Evolutionary conservation across 2,797 vertebrate genomes (phyloP).

Genomic region (Notoglanidium macrostoma): DNA sequence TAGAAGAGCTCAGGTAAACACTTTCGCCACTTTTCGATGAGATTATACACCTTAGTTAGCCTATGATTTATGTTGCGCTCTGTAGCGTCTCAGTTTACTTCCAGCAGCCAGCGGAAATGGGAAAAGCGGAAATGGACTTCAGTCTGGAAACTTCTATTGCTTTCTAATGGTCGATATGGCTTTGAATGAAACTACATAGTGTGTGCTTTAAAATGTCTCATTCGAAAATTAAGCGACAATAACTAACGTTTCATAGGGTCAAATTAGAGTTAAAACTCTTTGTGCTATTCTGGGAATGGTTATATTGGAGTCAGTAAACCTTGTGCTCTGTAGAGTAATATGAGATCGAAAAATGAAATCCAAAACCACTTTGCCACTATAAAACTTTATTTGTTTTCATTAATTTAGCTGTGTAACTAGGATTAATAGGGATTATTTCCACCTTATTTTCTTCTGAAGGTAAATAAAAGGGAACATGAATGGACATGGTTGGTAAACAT

Average conservation of each 20-base stretch:
- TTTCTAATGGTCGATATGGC: not conserved
- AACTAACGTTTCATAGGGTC: not conserved
- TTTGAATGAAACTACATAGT: not conserved
- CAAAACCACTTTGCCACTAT: not conserved
- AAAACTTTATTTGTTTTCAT: not conserved
- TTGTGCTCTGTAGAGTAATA: not conserved
- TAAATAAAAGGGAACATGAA: not conserved
- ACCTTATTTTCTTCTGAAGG: not conserved
- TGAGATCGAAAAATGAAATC: not conserved
- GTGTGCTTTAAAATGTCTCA: not conserved
- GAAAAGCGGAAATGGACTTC: not conserved
- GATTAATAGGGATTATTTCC: not conserved
- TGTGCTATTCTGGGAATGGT: not conserved
- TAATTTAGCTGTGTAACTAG: not conserved
- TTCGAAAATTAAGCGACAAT: not conserved
- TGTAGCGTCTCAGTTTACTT: not conserved
- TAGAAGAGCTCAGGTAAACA: slow-evolving; percentile 3
- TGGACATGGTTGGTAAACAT: not conserved
- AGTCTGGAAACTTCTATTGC: not conserved
- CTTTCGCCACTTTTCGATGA: not conserved
- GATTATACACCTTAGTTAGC: not conserved
- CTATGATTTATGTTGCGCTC: not conserved
- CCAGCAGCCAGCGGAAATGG: not conserved
- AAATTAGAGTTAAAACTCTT: not conserved
- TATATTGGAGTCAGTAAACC: not conserved